phyloP scores from a whole-genome alignment of 2,113 vertebrate species.

The Cranoglanis bouderius region DNA sequence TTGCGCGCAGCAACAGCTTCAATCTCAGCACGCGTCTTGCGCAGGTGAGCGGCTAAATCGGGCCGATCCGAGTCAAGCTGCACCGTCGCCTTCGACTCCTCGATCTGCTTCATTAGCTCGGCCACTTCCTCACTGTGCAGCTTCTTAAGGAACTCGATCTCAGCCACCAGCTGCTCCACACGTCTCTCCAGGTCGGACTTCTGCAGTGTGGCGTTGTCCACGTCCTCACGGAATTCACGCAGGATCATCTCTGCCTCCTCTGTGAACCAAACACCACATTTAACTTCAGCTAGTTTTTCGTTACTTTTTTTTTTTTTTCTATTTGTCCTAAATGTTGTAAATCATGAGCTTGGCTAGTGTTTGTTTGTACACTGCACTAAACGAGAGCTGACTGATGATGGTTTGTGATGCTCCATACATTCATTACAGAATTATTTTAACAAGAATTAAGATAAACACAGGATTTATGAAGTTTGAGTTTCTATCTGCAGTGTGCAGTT shows the following conservation, averaged over 20 bases:
- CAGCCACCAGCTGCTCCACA: conserved; percentile 68
- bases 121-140: conserved; percentile 71
- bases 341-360: not conserved
- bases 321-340: not conserved
- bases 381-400: not conserved
- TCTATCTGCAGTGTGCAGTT: not conserved
- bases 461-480: not conserved
- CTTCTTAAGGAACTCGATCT: conserved; percentile 77
- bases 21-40: conserved; percentile 69
- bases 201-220: conserved; percentile 75
- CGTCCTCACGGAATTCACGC: conserved; percentile 76
- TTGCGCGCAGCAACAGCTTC: conserved; percentile 73
- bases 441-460: not conserved
- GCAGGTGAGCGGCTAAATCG: conserved; percentile 70
- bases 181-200: conserved; percentile 73
- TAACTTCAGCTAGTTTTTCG: not conserved
- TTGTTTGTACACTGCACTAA: not conserved
- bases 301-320: not conserved
- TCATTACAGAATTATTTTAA: not conserved
- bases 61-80: conserved; percentile 68
- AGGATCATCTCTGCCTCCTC: conserved; percentile 78
- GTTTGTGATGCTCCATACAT: not conserved
- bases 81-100: conserved; percentile 67
- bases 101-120: conserved; percentile 74
- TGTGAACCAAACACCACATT: conserved; percentile 40